phyloP scores from a whole-genome alignment of 2,113 vertebrate species.

The Propithecus coquereli region DNA sequence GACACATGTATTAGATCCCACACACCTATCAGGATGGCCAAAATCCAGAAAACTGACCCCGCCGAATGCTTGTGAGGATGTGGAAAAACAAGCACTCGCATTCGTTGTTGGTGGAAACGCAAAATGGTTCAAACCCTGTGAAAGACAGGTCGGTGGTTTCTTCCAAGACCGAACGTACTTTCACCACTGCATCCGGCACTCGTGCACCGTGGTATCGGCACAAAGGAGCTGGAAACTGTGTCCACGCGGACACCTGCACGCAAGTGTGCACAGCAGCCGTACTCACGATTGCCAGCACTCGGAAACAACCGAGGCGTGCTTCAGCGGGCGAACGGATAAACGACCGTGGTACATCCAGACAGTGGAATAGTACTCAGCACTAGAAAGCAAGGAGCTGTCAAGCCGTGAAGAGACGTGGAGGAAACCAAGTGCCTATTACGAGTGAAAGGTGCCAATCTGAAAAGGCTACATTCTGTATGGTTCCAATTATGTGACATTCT shows the following conservation, averaged over 20 bases:
- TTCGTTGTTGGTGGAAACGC: no score
- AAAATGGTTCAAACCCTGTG: neutral
- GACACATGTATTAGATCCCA: neutral
- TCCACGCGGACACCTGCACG: neutral
- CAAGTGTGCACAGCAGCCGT: neutral
- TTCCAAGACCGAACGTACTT: neutral
- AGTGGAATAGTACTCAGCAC: neutral
- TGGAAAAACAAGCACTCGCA: neutral
- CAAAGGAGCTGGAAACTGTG: neutral
- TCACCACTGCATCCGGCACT: neutral
- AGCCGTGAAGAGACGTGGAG: neutral
- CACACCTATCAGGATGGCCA: neutral
- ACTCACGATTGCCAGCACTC: no score
- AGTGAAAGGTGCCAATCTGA: neutral
- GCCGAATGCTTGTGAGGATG: fast-evolving
- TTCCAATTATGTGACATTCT: no score
- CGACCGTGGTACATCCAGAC: neutral
- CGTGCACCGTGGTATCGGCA: no score
- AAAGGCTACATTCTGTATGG: no score
- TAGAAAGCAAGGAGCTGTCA: neutral
- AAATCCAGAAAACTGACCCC: no score
- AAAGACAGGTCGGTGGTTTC: neutral
- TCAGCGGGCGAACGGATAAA: no score
- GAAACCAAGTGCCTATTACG: neutral
- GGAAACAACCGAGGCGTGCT: neutral